Evolutionary conservation across 2,888 invertebrate species (phyloP).

Genomic region (Ormyrus rosae): DNA sequence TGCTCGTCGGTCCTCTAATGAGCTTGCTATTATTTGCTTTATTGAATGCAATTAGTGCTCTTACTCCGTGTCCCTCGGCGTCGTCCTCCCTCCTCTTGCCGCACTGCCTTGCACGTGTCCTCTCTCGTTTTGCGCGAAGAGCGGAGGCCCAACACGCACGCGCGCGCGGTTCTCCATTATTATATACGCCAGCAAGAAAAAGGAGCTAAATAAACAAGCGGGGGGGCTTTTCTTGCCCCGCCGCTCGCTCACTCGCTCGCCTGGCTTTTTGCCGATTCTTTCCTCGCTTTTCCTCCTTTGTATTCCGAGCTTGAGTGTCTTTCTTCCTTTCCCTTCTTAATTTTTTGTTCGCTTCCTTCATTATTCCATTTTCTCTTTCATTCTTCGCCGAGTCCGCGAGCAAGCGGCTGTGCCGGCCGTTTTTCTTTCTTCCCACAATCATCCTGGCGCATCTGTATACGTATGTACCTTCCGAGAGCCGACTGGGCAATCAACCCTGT

Average conservation of each 20-base stretch:
- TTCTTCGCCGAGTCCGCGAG: conserved; percentile 34
- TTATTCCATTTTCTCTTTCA: conserved; percentile 1
- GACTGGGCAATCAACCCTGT: conserved; percentile 25
- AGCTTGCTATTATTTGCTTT: conserved; percentile 75
- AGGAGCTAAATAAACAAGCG: not conserved
- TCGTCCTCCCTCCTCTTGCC: conserved; percentile 51
- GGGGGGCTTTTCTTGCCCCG: too few species aligned
- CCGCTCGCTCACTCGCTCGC: too few species aligned
- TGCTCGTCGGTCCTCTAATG: conserved; percentile 69
- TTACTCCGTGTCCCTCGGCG: conserved; percentile 70
- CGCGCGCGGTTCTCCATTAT: conserved; percentile 11
- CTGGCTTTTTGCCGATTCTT: not conserved
- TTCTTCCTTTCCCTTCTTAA: not conserved
- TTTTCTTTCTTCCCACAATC: conserved; percentile 6
- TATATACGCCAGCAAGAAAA: conserved; percentile 16
- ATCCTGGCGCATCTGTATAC: conserved; percentile 2
- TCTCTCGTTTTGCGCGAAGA: conserved; percentile 18
- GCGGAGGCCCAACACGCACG: conserved; percentile 8
- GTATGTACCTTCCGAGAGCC: not conserved
- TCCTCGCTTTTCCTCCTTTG: not conserved
- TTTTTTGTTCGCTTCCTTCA: conserved; percentile 6
- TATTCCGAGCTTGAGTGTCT: not conserved
- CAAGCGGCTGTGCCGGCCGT: not conserved
- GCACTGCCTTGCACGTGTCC: conserved; percentile 52
- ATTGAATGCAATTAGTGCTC: conserved; percentile 74